Conservation (phyloP, 2,113 vertebrate species). For the Hippocampus mohnikei region DNA sequence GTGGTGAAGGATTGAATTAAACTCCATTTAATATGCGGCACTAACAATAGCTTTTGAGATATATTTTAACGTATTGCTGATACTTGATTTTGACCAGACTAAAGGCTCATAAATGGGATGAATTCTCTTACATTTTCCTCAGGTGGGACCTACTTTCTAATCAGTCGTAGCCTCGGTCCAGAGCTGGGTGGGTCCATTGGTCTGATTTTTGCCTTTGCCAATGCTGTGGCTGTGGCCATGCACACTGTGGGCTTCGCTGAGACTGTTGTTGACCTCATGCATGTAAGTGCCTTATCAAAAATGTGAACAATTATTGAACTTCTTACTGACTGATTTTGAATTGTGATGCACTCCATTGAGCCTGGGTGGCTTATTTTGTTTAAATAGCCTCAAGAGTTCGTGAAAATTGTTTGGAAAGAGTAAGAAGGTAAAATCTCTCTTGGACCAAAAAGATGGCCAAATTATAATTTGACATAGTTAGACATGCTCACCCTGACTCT, state of each 20-base stretch:
- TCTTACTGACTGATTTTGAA: background rate
- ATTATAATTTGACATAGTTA: background rate
- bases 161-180: conserved; percentile 91
- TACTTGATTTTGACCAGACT: background rate
- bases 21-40: background rate
- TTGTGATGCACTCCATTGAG: background rate
- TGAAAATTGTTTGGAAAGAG: background rate
- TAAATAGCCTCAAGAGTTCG: too few relatives aligned
- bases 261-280: conserved; percentile 85
- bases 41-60: background rate
- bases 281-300: conserved; percentile 59
- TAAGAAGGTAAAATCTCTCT: background rate
- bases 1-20: too few relatives aligned
- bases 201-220: conserved; percentile 95
- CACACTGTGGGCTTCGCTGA: conserved; percentile 96
- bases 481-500: background rate
- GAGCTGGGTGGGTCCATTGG: conserved; percentile 95
- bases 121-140: background rate
- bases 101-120: background rate
- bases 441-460: background rate
- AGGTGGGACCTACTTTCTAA: conserved; percentile 98
- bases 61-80: background rate
- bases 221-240: conserved; percentile 93
- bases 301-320: background rate
- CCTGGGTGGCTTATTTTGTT: background rate